Evolutionary conservation across 2,888 invertebrate species (phyloP).

Genomic region (Troides oblongomaculatus): DNA sequence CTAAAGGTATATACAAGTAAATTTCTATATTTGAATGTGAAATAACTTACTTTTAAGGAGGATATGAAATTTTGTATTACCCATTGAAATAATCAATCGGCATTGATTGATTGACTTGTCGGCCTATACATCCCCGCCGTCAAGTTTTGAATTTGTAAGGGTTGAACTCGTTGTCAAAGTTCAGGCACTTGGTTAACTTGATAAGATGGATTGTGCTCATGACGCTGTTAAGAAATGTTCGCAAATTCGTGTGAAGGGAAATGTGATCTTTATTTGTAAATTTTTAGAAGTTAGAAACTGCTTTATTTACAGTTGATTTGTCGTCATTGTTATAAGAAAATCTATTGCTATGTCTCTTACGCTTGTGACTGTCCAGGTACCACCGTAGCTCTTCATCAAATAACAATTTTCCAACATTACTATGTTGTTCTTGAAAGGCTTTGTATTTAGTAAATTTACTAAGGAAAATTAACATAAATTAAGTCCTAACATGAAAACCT

Average conservation of each 20-base stretch:
- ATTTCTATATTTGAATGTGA: neutral
- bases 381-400: no score
- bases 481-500: no score
- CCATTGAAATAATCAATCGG: slow-evolving; percentile 15
- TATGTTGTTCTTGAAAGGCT: no score
- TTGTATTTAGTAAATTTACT: no score
- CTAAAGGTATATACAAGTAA: neutral
- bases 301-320: neutral
- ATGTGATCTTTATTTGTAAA: slow-evolving; percentile 12
- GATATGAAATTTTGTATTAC: neutral
- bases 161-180: slow-evolving; percentile 30
- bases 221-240: slow-evolving; percentile 10
- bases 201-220: slow-evolving; percentile 25
- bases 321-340: neutral
- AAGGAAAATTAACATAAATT: no score
- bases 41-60: neutral
- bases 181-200: slow-evolving; percentile 19
- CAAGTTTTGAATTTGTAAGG: slow-evolving; percentile 35
- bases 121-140: slow-evolving; percentile 33
- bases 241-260: slow-evolving; percentile 2
- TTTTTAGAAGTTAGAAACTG: neutral
- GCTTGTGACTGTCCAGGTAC: no score
- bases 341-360: no score
- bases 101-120: slow-evolving; percentile 37
- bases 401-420: no score